Conservation (phyloP, 2,888 invertebrate species). For the Eremobia ochroleuca region DNA sequence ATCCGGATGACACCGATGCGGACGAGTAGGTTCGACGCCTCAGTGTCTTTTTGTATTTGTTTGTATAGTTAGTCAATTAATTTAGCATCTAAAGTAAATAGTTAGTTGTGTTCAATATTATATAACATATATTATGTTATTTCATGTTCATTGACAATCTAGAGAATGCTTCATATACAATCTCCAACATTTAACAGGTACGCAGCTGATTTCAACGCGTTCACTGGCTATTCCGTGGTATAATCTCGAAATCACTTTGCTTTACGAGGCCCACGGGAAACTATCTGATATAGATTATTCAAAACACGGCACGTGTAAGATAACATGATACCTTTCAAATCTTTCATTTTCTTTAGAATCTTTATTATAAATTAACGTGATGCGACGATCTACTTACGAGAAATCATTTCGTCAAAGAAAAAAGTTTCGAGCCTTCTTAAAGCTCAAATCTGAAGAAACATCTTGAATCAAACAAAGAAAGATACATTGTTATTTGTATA, state of each 20-base stretch:
- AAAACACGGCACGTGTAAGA: constrained; percentile 9
- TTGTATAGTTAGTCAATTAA: not conserved
- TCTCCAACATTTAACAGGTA: not conserved
- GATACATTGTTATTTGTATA: constrained; percentile 3
- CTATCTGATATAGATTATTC: constrained; percentile 26
- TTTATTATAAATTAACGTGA: not conserved
- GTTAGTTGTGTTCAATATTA: not conserved
- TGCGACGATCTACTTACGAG: not conserved
- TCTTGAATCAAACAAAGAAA: constrained; percentile 23
- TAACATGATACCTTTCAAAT: not conserved
- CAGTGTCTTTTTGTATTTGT: not conserved
- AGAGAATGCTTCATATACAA: not conserved
- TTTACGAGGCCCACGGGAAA: constrained; percentile 30
- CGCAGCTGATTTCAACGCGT: constrained; percentile 3
- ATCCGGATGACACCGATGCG: not conserved
- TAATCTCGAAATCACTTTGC: constrained; percentile 28
- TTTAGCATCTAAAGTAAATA: not conserved
- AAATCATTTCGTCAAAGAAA: constrained; percentile 8
- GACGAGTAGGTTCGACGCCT: not conserved
- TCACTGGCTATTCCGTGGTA: not conserved
- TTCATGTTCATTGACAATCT: not conserved
- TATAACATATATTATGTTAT: not conserved
- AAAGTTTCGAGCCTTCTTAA: not conserved
- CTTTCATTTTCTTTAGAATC: too few species aligned
- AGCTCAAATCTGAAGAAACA: constrained; percentile 9